Evolutionary conservation across 2,113 vertebrate genomes (phyloP), one percentile per base, ranked within the genome.

Genomic region (Ariopsis seemanni): DNA sequence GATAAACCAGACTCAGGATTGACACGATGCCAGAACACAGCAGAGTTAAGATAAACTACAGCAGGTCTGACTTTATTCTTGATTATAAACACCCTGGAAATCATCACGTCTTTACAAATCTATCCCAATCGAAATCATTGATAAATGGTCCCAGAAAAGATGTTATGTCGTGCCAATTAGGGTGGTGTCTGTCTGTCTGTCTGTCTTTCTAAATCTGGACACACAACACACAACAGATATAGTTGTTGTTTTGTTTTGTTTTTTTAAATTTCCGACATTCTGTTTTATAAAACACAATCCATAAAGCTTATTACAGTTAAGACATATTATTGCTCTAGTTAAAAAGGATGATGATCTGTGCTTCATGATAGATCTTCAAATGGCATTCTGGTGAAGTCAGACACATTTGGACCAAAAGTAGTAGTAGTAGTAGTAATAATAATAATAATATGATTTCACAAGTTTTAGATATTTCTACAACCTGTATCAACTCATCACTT

Each of bases 171-270:
- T 48, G 77, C 30, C 77, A 81, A 78, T 71, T 82, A 53, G 67
- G 86, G 60, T 87, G 89, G 79, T 85, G 83, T 34, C 86, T 75
- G 42, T 18, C 63, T 85, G 83, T 34, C 86, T 75, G 42, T 18
- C 63, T 55, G 14, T 77, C 87, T 50, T 17, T n/a, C 48, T 8
- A 57, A 25, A 78, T 42, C 25, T 18, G 18, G 1, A 86, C 11
- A 67, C 9, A 58, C 53, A 75, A 71, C 25, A 17, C 17, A 30
- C 22, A 78, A 10, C 72, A 25, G 7, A 42, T 42, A 42, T 42
- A 42, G 42, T 42, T 4, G 42, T 42, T 42, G 34, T 42, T 42
- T 1, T 34, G 2, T 42, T 4, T 42, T 4, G 30, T 30, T 30
- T 30, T 30, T 30, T 30, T 30, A 30, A 3, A 42, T 42, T 42